phyloP scores from a whole-genome alignment of 2,113 vertebrate species.

The Ardeotis arabs region DNA sequence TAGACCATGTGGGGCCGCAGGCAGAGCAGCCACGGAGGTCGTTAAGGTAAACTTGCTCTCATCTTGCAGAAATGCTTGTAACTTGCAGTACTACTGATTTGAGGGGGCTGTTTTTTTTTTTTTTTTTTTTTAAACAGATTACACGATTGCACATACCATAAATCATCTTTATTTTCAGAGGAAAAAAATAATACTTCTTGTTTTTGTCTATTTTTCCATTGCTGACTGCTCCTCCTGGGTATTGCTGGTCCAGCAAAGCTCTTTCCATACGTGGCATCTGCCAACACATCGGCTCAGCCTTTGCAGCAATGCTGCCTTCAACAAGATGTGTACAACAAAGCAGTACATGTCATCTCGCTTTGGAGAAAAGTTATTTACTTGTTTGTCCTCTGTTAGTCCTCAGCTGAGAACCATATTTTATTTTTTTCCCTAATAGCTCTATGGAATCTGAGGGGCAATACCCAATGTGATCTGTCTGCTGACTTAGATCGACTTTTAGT shows the following conservation, averaged over 20 bases:
- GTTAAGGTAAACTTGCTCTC: neutral
- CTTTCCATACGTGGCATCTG: neutral
- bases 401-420: neutral
- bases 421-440: neutral
- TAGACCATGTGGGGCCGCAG: accelerated
- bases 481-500: slow-evolving; percentile 12
- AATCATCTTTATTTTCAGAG: neutral
- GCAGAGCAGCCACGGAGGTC: neutral
- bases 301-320: neutral
- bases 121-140: neutral
- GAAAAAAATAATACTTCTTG: neutral
- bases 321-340: accelerated
- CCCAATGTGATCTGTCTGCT: neutral
- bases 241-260: neutral
- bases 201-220: neutral
- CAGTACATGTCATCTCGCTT: accelerated
- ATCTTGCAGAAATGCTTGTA: neutral
- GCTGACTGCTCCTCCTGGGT: neutral
- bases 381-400: slow-evolving; percentile 29
- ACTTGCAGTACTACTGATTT: neutral
- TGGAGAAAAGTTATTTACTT: neutral
- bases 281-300: neutral
- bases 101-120: no score
- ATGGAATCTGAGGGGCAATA: neutral
- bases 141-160: neutral